Conservation (phyloP, 2,113 vertebrate species). For the Eurystomus gularis region DNA sequence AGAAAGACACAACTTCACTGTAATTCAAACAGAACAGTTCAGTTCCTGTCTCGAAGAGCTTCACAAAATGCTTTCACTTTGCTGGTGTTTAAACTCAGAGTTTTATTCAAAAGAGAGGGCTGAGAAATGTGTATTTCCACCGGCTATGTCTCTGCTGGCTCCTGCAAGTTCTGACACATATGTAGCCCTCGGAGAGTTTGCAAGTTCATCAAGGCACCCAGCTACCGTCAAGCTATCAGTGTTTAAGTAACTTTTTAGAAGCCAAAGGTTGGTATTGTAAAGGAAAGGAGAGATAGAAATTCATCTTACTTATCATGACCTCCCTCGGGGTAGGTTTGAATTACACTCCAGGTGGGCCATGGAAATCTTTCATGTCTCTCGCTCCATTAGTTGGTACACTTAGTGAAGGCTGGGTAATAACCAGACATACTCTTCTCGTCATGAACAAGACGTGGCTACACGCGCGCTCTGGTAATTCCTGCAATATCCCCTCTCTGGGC, state of each 20-base stretch:
- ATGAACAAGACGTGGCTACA: not conserved
- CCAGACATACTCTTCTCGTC: constrained; percentile 31
- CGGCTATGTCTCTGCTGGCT: not conserved
- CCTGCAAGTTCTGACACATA: not conserved
- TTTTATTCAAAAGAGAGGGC: constrained; percentile 1
- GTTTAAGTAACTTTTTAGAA: constrained; percentile 50
- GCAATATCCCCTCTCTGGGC: not conserved
- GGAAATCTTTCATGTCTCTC: constrained; percentile 61
- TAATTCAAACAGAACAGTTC: not conserved
- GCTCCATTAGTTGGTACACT: constrained; percentile 66
- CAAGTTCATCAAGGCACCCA: not conserved
- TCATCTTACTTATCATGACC: constrained; percentile 53
- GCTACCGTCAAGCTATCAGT: not conserved
- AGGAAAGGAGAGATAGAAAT: constrained; percentile 44
- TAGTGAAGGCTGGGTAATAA: constrained; percentile 42
- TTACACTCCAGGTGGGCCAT: constrained; percentile 51
- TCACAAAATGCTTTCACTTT: not conserved
- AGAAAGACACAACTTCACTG: not conserved
- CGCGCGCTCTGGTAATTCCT: not conserved
- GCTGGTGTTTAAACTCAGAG: not conserved
- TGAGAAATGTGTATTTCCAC: not conserved
- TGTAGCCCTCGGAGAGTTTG: not conserved
- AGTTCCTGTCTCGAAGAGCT: not conserved
- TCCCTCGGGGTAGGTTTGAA: constrained; percentile 54
- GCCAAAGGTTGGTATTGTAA: constrained; percentile 39